Conservation (phyloP, 1,140 invertebrate species). For the Ooceraea biroi region DNA sequence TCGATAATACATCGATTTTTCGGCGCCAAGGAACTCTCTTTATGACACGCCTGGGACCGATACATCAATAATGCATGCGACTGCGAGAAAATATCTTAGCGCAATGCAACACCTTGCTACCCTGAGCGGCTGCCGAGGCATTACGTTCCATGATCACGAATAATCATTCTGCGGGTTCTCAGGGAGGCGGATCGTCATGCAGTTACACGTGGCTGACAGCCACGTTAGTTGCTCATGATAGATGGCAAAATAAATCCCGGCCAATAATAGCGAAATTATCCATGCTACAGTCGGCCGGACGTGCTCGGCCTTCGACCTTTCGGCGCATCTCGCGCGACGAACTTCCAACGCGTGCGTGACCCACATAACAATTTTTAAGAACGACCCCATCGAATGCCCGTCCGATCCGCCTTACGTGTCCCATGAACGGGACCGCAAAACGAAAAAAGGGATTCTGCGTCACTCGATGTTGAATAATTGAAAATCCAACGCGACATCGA, state of each 20-base stretch:
- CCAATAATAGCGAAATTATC: background rate
- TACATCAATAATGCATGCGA: background rate
- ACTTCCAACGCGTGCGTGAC: background rate
- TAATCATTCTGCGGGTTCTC: background rate
- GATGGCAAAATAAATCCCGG: slow-evolving; percentile 20
- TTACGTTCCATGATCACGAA: background rate
- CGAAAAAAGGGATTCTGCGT: background rate
- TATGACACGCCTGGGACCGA: background rate
- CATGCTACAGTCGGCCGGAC: background rate
- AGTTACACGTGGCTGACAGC: background rate
- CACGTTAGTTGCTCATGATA: background rate
- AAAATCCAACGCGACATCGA: background rate
- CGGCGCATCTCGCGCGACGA: background rate
- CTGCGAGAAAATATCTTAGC: background rate
- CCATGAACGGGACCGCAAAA: background rate
- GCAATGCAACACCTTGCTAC: background rate
- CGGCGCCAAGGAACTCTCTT: background rate
- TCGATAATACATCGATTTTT: background rate
- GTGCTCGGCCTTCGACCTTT: background rate
- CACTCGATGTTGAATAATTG: slow-evolving; percentile 5
- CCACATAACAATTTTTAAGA: background rate
- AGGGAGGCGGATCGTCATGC: background rate
- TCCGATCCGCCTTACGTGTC: background rate
- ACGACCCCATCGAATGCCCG: background rate
- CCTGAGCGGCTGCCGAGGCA: background rate